Evolutionary conservation across 1,140 invertebrate genomes (phyloP).

Genomic region (Saccostrea cuccullata): DNA sequence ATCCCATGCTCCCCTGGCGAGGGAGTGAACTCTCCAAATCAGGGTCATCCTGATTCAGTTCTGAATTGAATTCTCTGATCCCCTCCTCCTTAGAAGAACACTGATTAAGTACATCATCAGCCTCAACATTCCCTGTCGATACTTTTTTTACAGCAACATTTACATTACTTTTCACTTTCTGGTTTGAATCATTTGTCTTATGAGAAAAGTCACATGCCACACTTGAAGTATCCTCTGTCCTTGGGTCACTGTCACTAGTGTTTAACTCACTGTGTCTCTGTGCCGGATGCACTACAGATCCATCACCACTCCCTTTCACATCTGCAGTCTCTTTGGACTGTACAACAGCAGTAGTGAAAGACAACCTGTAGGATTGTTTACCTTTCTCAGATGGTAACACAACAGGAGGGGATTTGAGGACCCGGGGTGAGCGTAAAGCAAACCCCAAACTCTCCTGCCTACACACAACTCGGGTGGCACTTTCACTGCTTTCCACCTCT

Average conservation of each 20-base stretch:
- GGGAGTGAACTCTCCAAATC: background rate
- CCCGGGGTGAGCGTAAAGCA: slow-evolving; percentile 33
- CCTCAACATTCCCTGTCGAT: background rate
- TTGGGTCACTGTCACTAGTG: background rate
- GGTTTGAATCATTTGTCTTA: background rate
- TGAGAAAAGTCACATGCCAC: background rate
- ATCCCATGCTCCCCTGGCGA: slow-evolving; percentile 8
- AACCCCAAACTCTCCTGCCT: slow-evolving; percentile 44
- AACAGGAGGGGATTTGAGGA: slow-evolving; percentile 4
- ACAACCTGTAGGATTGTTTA: background rate
- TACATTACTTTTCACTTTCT: background rate
- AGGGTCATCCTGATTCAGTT: background rate
- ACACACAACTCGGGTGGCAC: background rate
- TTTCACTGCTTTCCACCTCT: background rate
- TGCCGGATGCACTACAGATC: background rate
- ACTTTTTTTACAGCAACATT: background rate
- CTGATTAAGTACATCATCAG: background rate
- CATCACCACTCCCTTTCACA: background rate
- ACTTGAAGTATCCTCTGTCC: background rate
- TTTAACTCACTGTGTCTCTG: background rate
- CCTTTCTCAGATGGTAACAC: background rate
- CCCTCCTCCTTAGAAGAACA: background rate
- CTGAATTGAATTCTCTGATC: background rate
- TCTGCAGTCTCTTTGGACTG: background rate
- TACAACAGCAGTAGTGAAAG: background rate